These are phyloP conservation scores for Genyomyrus donnyi DNA, from an alignment of 2,113 vertebrate genomes.

Conservation along the genomic window DNA sequence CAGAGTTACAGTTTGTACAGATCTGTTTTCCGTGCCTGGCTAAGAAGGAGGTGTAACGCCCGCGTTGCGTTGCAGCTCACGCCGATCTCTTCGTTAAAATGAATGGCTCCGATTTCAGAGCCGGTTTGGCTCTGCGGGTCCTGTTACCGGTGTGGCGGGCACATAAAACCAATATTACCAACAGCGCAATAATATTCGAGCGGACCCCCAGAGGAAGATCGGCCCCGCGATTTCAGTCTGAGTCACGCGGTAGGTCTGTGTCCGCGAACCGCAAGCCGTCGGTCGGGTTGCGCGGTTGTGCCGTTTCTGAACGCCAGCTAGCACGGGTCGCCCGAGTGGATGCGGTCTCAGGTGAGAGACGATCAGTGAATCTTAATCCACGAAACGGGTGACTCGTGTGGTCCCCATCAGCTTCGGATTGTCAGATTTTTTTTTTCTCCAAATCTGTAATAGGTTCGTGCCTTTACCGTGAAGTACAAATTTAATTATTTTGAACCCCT, in stretches of 20 bases:
- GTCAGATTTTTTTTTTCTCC: background rate
- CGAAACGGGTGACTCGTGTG: background rate
- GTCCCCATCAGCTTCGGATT: background rate
- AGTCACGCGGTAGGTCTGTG: background rate
- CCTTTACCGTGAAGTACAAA: constrained; percentile 19
- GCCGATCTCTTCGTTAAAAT: background rate
- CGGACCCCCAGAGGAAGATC: background rate
- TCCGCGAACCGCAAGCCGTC: constrained; percentile 8
- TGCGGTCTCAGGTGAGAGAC: constrained; percentile 17
- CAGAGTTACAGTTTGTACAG: background rate
- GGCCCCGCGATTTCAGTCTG: background rate
- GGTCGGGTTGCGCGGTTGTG: background rate
- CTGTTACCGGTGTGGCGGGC: background rate
- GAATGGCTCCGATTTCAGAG: background rate
- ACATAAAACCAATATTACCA: background rate
- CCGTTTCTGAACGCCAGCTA: background rate
- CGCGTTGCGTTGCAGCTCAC: background rate
- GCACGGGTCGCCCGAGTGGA: background rate
- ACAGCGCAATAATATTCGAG: constrained; percentile 5
- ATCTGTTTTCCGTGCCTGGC: background rate
- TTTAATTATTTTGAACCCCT: constrained; percentile 1
- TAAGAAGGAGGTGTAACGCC: background rate
- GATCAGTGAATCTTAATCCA: background rate
- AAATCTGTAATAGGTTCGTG: constrained; percentile 11
- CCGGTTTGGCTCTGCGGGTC: background rate